Percentiles rank a stretch among this genome's conserved stretches.
Evolutionary conservation across 2,797 vertebrate genomes (phyloP).

Genomic region (Tragopan temminckii): DNA sequence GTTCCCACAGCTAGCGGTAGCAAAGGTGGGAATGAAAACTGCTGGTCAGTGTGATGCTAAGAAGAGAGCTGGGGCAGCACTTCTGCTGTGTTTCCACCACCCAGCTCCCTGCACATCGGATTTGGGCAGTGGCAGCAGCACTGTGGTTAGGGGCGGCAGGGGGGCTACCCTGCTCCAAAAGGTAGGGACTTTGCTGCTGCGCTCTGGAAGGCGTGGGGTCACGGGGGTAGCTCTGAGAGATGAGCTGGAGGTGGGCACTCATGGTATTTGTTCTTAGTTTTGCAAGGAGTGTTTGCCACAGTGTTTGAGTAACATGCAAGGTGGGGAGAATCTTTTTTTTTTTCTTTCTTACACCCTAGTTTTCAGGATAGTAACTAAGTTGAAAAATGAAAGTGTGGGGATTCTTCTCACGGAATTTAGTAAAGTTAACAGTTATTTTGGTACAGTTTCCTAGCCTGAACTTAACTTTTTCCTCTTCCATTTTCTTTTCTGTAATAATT

Average conservation of each 20-base stretch:
- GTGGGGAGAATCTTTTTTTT: background rate
- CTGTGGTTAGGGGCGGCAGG: background rate
- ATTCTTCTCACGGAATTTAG: background rate
- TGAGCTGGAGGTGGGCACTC: background rate
- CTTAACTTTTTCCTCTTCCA: background rate
- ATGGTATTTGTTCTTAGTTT: background rate
- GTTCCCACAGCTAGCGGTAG: background rate
- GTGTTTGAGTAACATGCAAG: background rate
- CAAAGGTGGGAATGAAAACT: background rate
- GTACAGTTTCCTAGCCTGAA: background rate
- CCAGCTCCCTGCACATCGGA: background rate
- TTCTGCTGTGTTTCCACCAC: background rate
- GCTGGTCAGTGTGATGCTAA: background rate
- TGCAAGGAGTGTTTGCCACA: background rate
- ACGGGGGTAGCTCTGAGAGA: background rate
- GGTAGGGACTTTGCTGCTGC: background rate
- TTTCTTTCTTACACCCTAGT: background rate
- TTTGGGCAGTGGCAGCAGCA: background rate
- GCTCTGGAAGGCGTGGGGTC: background rate
- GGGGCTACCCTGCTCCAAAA: background rate
- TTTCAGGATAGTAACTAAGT: background rate
- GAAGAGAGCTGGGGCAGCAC: background rate
- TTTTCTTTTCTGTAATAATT: background rate
- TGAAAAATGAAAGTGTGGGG: background rate
- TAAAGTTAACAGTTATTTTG: background rate